These are phyloP conservation scores for Aspidiotus destructor DNA, from an alignment of 2,888 invertebrate genomes.

Conservation along the genomic window DNA sequence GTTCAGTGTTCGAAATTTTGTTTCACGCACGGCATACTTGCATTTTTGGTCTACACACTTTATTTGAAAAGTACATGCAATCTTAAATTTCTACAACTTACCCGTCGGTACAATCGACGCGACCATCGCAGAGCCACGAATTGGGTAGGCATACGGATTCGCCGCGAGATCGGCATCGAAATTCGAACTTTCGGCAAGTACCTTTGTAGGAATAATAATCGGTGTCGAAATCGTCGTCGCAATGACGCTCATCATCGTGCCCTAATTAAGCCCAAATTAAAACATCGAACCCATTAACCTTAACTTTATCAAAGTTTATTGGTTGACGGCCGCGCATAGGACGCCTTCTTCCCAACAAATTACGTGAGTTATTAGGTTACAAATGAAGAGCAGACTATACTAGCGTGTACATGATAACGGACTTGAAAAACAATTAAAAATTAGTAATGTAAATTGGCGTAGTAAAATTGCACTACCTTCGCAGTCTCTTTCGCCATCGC, in stretches of 20 bases:
- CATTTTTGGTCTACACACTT: too few species aligned
- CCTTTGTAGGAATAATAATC: conserved; percentile 34
- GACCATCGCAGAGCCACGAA: conserved; percentile 40
- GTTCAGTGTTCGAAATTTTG: too few species aligned
- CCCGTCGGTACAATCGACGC: conserved; percentile 41
- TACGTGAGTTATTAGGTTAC: not conserved
- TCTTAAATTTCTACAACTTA: conserved; percentile 24
- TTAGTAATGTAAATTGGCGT: too few species aligned
- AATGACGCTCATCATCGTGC: conserved; percentile 26
- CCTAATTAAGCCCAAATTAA: conserved; percentile 10
- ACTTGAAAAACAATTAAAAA: too few species aligned
- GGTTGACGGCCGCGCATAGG: not conserved
- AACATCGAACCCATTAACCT: conserved; percentile 6
- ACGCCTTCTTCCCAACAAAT: not conserved
- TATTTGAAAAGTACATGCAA: not conserved
- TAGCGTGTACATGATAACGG: too few species aligned
- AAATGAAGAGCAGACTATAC: not conserved
- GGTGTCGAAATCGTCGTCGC: conserved; percentile 29
- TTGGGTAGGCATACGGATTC: conserved; percentile 39
- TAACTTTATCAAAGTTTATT: conserved; percentile 12
- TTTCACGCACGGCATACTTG: too few species aligned
- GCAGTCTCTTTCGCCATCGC: conserved; percentile 38
- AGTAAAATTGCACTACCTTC: conserved; percentile 32
- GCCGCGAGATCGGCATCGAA: conserved; percentile 37
- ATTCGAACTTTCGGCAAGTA: conserved; percentile 37